Evolutionary conservation across 1,140 invertebrate genomes (phyloP).

Genomic region (Vollenhovia emeryi): DNA sequence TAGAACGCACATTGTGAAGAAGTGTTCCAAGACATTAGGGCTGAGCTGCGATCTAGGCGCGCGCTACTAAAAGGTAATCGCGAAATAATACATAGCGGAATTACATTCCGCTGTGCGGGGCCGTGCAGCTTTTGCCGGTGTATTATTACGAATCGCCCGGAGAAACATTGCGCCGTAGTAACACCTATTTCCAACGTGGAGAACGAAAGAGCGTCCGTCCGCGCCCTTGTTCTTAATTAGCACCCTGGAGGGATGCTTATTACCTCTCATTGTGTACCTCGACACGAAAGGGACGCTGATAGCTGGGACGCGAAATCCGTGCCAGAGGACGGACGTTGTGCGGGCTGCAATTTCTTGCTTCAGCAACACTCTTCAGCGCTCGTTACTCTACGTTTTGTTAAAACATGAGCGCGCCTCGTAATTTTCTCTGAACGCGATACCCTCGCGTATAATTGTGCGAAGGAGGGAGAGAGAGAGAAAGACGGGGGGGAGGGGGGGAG

Average conservation of each 20-base stretch:
- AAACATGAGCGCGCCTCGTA: constrained; percentile 13
- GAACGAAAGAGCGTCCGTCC: constrained; percentile 22
- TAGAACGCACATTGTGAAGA: constrained; percentile 42
- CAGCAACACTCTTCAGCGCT: constrained; percentile 24
- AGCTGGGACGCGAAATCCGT: constrained; percentile 45
- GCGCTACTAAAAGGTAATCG: constrained; percentile 54
- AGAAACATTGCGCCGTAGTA: constrained; percentile 36
- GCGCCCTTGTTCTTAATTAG: constrained; percentile 53
- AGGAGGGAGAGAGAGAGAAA: too few relatives aligned
- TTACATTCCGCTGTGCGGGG: constrained; percentile 29
- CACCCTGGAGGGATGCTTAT: constrained; percentile 49
- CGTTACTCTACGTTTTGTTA: constrained; percentile 40
- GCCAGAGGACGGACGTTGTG: constrained; percentile 16
- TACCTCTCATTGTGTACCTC: constrained; percentile 49
- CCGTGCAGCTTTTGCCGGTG: constrained; percentile 24
- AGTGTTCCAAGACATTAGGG: constrained; percentile 44
- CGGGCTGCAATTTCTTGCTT: constrained; percentile 40
- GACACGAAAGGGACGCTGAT: constrained; percentile 31
- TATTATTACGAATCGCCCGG: constrained; percentile 51
- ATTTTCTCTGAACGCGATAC: constrained; percentile 23
- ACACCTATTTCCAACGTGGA: constrained; percentile 43
- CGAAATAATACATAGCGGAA: constrained; percentile 55
- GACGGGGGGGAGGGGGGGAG: too few relatives aligned
- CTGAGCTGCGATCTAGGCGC: constrained; percentile 22
- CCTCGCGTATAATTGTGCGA: constrained; percentile 6